Percentiles rank a stretch among this genome's conserved stretches.
These are phyloP conservation scores for Vesta saturnalis DNA, from an alignment of 2,888 invertebrate genomes.

Conservation along the genomic window DNA sequence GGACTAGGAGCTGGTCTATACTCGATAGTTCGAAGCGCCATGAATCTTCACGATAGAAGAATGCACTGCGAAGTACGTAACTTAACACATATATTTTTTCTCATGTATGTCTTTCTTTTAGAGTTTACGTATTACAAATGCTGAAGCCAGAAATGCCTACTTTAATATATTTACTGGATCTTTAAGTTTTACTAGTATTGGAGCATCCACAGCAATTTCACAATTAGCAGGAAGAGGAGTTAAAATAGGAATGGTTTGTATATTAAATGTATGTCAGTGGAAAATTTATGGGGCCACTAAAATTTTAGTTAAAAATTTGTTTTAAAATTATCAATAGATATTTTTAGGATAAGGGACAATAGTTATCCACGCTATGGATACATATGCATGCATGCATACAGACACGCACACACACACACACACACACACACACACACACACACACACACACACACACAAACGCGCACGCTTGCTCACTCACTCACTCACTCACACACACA, in stretches of 20 bases:
- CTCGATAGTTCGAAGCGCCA: constrained; percentile 64
- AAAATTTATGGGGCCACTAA: no score
- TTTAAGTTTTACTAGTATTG: constrained; percentile 29
- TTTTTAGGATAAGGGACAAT: no score
- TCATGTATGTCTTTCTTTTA: background rate
- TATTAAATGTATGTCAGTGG: background rate
- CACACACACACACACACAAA: no score
- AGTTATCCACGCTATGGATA: no score
- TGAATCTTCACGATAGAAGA: constrained; percentile 64
- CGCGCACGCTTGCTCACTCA: no score
- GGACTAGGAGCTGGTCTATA: constrained; percentile 61
- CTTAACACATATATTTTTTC: background rate
- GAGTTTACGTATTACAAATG: constrained; percentile 63
- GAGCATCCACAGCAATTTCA: constrained; percentile 38
- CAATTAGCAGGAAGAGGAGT: constrained; percentile 55
- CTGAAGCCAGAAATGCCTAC: constrained; percentile 69
- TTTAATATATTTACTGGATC: constrained; percentile 66
- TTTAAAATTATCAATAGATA: no score
- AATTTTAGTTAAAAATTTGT: background rate
- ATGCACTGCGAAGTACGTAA: constrained; percentile 64
- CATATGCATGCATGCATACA: no score
- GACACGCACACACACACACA: no score
- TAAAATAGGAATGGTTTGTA: constrained; percentile 63
- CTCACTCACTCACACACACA: no score
- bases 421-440: no score